Base-by-base conservation (phyloP, 2,113 vertebrate genomes). In the Clupea harengus region DNA sequence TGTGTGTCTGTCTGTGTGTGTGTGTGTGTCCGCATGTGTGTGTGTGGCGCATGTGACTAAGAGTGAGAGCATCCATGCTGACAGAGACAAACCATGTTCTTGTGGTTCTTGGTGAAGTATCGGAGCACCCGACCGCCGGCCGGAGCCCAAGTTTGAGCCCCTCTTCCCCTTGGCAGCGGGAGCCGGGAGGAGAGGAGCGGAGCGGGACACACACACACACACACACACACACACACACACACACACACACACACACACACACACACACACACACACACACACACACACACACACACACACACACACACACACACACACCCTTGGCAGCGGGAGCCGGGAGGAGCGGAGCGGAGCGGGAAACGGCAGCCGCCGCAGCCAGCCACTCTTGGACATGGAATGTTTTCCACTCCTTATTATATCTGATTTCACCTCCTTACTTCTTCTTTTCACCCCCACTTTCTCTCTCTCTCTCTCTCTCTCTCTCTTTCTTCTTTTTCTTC, bases 361-460 rank as follows among this genome's bases (percentile, higher is more conserved):
- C 89, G 88, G 83, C 81, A 88, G 83, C 86, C 86, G 82, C 17
- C 9, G 10, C 81, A 15, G 88, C 89, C 89, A 91, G 81, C 25
- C n/a, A 5, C 46, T 80, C 87, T 86, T 92, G 90, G 87, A 93
- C 91, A 91, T 88, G 83, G 86, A 87, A 88, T 90, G 85, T 91
- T 92, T 93, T 93, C 92, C 92, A 92, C 87, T 92, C 88, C 93
- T 92, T 90, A 92, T 90, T 91, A 90, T 85, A 92, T 88, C 83
- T 88, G 85, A 92, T 92, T 91, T 89, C 90, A 90, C 54, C 45
- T 67, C 60, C 60, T 11, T 13, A 45, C 81, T 20, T 57, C 50
- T 45, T 64, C 39, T 88, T 84, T 85, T 91, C 90, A 89, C 2
- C 86, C 88, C 80, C 2, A 4, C 52, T 54, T 15, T 20, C 52